These are phyloP conservation scores for Scotopteryx bipunctaria DNA, from an alignment of 2,888 invertebrate genomes.

Conservation along the genomic window DNA sequence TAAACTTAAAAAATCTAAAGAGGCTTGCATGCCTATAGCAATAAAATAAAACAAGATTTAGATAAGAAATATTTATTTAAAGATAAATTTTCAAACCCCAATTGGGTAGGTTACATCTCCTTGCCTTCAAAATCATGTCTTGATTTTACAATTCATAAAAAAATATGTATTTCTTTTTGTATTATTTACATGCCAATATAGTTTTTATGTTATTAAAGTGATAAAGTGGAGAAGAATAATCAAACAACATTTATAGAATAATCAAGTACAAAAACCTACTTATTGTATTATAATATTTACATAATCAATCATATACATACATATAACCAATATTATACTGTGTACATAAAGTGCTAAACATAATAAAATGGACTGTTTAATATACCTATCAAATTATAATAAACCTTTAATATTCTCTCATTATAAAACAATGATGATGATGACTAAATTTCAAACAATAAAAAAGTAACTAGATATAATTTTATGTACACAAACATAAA, in stretches of 20 bases:
- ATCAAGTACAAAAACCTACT: slow-evolving; percentile 65
- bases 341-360: slow-evolving; percentile 18
- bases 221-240: slow-evolving; percentile 32
- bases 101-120: slow-evolving; percentile 49
- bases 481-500: slow-evolving; percentile 12
- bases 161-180: slow-evolving; percentile 65
- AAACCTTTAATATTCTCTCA: slow-evolving; percentile 40
- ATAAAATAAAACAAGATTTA: slow-evolving; percentile 2
- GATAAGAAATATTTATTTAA: slow-evolving; percentile 59
- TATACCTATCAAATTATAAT: slow-evolving; percentile 28
- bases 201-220: slow-evolving; percentile 11
- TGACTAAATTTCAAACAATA: slow-evolving; percentile 25
- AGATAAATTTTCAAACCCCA: slow-evolving; percentile 61
- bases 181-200: slow-evolving; percentile 63
- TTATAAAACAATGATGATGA: slow-evolving; percentile 33
- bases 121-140: slow-evolving; percentile 43
- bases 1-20: no score
- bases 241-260: slow-evolving; percentile 48
- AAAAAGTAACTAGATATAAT: slow-evolving; percentile 5
- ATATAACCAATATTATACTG: slow-evolving; percentile 42
- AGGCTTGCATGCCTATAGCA: not conserved
- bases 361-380: slow-evolving; percentile 23
- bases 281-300: slow-evolving; percentile 65
- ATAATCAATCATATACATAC: slow-evolving; percentile 71
- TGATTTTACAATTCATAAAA: slow-evolving; percentile 67